Percentiles rank a stretch among this genome's conserved stretches.
Conservation (phyloP, 2,113 vertebrate species). For the Xiphophorus couchianus region DNA sequence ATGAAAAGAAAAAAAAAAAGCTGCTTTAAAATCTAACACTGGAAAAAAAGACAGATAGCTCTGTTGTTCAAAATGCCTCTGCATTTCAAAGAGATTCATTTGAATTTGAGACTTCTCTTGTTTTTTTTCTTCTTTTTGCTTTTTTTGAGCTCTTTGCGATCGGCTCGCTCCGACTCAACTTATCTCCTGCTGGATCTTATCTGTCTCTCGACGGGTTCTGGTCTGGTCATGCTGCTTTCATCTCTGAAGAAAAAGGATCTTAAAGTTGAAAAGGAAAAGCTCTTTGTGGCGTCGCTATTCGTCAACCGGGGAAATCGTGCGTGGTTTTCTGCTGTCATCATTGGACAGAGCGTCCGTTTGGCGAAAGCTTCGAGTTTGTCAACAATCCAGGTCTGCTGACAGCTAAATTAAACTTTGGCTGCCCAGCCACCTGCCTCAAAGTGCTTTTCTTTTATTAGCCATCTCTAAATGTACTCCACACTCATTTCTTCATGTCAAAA, state of each 20-base stretch:
- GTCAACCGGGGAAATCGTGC: conserved; percentile 20
- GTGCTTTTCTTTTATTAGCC: not conserved
- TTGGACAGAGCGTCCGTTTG: conserved; percentile 23
- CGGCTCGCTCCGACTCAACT: conserved; percentile 38
- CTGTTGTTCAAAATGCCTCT: conserved; percentile 34
- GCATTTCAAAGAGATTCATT: conserved; percentile 46
- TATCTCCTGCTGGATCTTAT: conserved; percentile 58
- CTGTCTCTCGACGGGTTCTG: conserved; percentile 48
- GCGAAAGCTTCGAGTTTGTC: conserved; percentile 5
- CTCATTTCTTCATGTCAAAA: no score
- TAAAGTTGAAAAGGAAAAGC: conserved; percentile 54
- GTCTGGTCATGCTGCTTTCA: conserved; percentile 53
- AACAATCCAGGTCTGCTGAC: conserved; percentile 11
- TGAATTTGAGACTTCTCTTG: conserved; percentile 28
- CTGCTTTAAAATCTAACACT: not conserved
- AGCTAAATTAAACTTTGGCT: not conserved
- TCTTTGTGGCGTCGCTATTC: conserved; percentile 33
- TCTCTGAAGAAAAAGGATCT: conserved; percentile 48
- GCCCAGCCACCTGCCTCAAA: not conserved
- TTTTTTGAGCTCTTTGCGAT: conserved; percentile 29
- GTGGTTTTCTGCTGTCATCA: conserved; percentile 11
- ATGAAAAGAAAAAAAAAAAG: conserved; percentile 21
- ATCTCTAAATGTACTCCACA: no score
- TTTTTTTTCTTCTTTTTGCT: conserved; percentile 8
- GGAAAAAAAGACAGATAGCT: conserved; percentile 18